Evolutionary conservation across 2,888 invertebrate species (phyloP).

Genomic region (Poecilus cupreus): DNA sequence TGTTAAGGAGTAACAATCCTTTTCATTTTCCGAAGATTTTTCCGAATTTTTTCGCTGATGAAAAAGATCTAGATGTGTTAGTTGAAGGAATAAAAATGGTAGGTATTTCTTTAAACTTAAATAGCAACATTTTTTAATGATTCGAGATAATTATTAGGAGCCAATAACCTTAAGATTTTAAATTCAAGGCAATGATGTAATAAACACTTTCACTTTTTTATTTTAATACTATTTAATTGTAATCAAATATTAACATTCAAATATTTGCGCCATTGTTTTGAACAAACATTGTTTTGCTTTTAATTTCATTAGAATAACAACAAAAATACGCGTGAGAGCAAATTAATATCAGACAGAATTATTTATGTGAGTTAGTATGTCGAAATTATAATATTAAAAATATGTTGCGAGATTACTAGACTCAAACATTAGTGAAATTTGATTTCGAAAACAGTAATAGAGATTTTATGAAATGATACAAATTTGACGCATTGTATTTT

Average conservation of each 20-base stretch:
- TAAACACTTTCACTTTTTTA: background rate
- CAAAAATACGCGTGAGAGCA: no score
- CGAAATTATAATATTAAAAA: no score
- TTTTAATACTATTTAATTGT: background rate
- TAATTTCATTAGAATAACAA: no score
- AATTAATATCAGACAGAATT: no score
- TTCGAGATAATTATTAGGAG: background rate
- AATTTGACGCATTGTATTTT: no score
- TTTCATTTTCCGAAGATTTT: slow-evolving; percentile 85
- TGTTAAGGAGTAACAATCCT: slow-evolving; percentile 82
- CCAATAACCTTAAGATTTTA: background rate
- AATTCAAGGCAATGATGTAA: slow-evolving; percentile 10
- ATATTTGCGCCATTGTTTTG: background rate
- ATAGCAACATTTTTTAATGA: no score
- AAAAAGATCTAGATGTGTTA: slow-evolving; percentile 82
- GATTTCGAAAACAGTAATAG: no score
- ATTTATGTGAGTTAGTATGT: no score
- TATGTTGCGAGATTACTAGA: no score
- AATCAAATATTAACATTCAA: background rate
- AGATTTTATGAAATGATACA: no score
- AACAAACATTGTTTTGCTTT: no score
- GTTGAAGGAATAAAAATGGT: slow-evolving; percentile 85
- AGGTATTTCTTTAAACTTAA: slow-evolving; percentile 65
- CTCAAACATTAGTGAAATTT: no score
- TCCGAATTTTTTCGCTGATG: slow-evolving; percentile 86